Evolutionary conservation across 2,888 invertebrate species (phyloP), one percentile per base, ranked within the genome.

Genomic region (Drosophila phalerata): DNA sequence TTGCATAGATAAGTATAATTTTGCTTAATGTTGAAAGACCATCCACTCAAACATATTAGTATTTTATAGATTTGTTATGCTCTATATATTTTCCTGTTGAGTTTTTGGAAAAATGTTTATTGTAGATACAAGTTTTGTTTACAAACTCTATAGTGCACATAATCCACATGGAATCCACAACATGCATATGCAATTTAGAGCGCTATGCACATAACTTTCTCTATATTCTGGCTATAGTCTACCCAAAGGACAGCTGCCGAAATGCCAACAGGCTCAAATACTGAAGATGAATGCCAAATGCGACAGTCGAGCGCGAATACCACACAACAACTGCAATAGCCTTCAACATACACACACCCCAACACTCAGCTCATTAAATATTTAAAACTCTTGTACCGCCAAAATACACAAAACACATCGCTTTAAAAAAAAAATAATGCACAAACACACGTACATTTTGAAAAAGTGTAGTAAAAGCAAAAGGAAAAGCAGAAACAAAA

Each of bases 321-420:
- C 22, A 42, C 30, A 53, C 17, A 58, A 47, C 43, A 84, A 75
- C 68, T 85, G 65, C 75, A 85, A 62, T 76, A 72, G 72, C 66
- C 67, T 68, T 71, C 69, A 77, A 67, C 64, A 75, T 43, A 62
- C 47, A 57, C 47, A 42, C 51, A 48, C 48, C 47, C 8, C 32
- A 28, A 55, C 37, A 47, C 47, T 22, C 28, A 19, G 32, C 72
- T 79, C 79, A 85, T 84, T 81, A 82, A 79, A 82, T 81, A 82
- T 82, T 82, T 82, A 79, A 82, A 77, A 77, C 70, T 74, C 70
- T 71, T 72, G 73, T 69, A 68, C 47, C 67, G 65, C 66, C 56
- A 64, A 77, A 67, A 64, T 22, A 52, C 28, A 5, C 28, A 69
- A 61, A 56, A 66, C 66, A 79, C 71, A 47, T 60, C 51, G 42